phyloP scores from a whole-genome alignment of 1,140 invertebrate species.

The Trinorchestia longiramus region DNA sequence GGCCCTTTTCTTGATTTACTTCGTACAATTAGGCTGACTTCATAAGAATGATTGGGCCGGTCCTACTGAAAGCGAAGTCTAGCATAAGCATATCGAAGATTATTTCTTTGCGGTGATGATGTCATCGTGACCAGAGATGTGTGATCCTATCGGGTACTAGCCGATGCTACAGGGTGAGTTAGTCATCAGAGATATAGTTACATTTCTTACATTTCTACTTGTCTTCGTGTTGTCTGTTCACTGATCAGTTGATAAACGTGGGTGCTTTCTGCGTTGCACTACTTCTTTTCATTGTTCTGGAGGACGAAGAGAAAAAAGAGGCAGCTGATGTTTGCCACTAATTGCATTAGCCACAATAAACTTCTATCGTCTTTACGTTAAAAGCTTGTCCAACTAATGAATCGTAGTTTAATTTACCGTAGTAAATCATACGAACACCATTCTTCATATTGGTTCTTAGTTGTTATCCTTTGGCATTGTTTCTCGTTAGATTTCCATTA shows the following conservation, averaged over 20 bases:
- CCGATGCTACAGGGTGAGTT: neutral
- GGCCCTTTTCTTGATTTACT: neutral
- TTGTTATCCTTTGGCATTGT: neutral
- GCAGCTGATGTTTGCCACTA: neutral
- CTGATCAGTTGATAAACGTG: neutral
- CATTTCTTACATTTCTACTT: neutral
- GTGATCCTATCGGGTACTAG: neutral
- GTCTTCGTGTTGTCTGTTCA: neutral
- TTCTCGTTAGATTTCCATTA: neutral
- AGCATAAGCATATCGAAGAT: neutral
- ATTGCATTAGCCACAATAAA: no score
- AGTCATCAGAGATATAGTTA: neutral
- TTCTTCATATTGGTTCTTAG: neutral
- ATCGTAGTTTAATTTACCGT: neutral
- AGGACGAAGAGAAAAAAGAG: neutral
- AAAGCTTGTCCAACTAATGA: neutral
- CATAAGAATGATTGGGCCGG: neutral
- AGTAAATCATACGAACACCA: neutral
- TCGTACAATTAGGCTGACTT: neutral
- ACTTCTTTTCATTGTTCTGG: neutral
- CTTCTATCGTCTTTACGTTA: neutral
- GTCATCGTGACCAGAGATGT: neutral
- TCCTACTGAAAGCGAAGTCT: neutral
- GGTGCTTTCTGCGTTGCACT: neutral
- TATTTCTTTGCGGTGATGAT: neutral